Conservation (phyloP, 2,797 vertebrate species). For the Chrysocyon brachyurus region DNA sequence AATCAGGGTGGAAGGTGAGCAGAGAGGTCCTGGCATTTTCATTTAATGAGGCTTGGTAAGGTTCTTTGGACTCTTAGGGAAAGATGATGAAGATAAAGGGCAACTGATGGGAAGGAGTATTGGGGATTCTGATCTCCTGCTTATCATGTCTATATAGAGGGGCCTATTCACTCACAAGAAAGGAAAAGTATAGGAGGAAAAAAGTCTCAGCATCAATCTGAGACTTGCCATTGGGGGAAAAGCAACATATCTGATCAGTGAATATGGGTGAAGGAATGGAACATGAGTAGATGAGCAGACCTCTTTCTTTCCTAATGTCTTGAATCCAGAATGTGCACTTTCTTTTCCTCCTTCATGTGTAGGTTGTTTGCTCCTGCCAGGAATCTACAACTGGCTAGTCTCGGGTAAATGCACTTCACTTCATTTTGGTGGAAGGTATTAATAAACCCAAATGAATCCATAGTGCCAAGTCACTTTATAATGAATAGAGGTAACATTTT, state of each 20-base stretch:
- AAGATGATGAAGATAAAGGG: constrained; percentile 4
- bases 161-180: neutral
- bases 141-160: neutral
- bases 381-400: neutral
- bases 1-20: neutral
- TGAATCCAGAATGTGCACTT: neutral
- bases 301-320: neutral
- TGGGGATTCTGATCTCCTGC: neutral
- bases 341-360: neutral
- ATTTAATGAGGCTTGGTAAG: neutral
- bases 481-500: neutral
- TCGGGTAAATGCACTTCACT: neutral
- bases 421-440: neutral
- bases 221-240: neutral
- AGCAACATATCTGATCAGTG: neutral
- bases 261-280: neutral
- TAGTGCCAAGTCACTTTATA: neutral
- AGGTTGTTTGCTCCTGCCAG: neutral
- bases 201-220: neutral
- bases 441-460: neutral
- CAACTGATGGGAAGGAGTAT: neutral
- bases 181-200: neutral
- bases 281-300: neutral
- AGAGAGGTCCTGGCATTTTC: neutral
- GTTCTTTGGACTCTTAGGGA: neutral